Evolutionary conservation across 2,888 invertebrate species (phyloP), one percentile per base, ranked within the genome.

Genomic region (Julus scanicus): DNA sequence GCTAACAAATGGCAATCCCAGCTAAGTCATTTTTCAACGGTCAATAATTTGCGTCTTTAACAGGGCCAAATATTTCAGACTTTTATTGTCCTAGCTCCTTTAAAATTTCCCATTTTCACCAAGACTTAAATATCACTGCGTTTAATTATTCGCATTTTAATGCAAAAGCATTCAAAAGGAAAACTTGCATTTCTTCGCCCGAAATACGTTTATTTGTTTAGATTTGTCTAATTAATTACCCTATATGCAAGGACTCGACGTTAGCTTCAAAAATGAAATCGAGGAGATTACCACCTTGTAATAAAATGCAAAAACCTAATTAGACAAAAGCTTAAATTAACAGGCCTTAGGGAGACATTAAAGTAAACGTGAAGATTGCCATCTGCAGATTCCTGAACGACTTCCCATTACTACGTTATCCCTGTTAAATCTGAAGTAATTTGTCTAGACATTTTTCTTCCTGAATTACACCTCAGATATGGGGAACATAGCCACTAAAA

Each of bases 261-360:
- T 29, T 11, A 71, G 8, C 29, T 29, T 71, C 9, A 71, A 71
- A 71, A 71, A 71, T 71, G 71, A 71, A 71, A 71, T 71, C 29
- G 29, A 29, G 29, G 71, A 29, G 71, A 71, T 71, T 29, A 71
- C n/a, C 71, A n/a, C 29, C 71, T 80, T 80, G 80, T 80, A 80
- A 80, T 80, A 80, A 37, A 80, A 80, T 11, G 37, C 80, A 80
- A 37, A 80, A 37, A 80, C 80, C 2, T 29, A 80, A 80, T 29
- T 80, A 80, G 15, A 29, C 29, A 39, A 80, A 29, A 37, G 37
- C 29, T 11, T 29, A 71, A 71, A 71, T 71, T 71, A 71, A 29
- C 71, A 71, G n/a, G 29, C 11, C 39, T 80, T 37, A 37, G 29
- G 29, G 80, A 80, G 11, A 37, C 29, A 37, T 29, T 80, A 80